Evolutionary conservation across 2,113 vertebrate genomes (phyloP).

Genomic region (Rattus rattus): DNA sequence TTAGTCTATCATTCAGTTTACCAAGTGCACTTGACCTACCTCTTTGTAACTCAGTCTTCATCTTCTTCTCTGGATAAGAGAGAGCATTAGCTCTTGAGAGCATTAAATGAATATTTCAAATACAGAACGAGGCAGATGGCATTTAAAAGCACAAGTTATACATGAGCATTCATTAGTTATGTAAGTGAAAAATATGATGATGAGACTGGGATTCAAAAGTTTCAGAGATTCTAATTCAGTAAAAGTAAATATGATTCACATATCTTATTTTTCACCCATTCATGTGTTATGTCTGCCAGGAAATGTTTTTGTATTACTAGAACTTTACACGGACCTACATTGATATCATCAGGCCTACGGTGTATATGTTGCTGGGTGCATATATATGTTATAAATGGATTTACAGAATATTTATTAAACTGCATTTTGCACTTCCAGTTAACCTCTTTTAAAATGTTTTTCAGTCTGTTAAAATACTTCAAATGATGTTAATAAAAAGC

Average conservation of each 20-base stretch:
- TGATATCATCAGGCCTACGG: neutral
- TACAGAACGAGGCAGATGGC: neutral
- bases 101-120: neutral
- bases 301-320: constrained; percentile 47
- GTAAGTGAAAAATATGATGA: neutral
- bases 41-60: neutral
- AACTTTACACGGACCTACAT: neutral
- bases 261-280: neutral
- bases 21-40: neutral
- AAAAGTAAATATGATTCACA: neutral
- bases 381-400: neutral
- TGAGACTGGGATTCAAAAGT: neutral
- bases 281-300: neutral
- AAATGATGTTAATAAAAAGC: constrained; percentile 34
- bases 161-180: neutral
- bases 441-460: constrained; percentile 47
- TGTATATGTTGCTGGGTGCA: neutral
- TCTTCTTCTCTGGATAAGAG: neutral
- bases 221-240: neutral
- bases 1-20: neutral
- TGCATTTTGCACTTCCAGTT: constrained; percentile 2
- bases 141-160: neutral
- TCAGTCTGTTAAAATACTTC: constrained; percentile 17
- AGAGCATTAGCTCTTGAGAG: neutral
- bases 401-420: constrained; percentile 52